Evolutionary conservation across 2,113 vertebrate genomes (phyloP), one percentile per base, ranked within the genome.

Genomic region (Sphaerodactylus townsendi): DNA sequence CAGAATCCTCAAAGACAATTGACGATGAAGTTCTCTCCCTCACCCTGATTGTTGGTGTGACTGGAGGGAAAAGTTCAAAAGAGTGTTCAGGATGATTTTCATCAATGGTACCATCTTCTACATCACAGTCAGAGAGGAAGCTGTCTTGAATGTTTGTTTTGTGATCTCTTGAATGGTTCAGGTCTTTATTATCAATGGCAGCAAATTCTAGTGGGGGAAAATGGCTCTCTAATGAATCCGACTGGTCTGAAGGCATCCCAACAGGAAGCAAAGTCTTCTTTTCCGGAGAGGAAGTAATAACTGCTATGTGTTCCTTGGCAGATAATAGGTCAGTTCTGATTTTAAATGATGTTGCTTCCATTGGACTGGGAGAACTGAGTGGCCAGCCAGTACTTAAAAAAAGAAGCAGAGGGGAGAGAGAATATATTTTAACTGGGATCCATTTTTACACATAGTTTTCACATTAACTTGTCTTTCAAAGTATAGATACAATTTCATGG

Each of bases 1-100:
- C 98, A 39, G 98, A 99, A 93, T 99, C 99, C 93, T 99, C 98
- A 72, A 99, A 99, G 44, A 99, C 97, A 25, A 99, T 99, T 53
- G 98, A 99, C 28, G 98, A 99, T 21, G 98, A 98, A 10, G 98
- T 99, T 89, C 98, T 96, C 92, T 99, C 98, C 82, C 93, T 93
- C 23, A 94, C 87, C 19, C 90, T 89, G 1, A 91, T 50, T 28
- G 92, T 87, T 64, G 96, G 95, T 82, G 91, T 89, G 1, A 96
- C 90, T 1, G 95, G 88, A n/a, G 96, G 94, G 90, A 95, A 96
- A 0, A 97, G 91, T 93, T 98, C 97, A 76, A 97, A 96, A 82
- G 97, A 96, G 87, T 95, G 91, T 0, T 92, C 95, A 14, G 96
- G 93, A 39, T 96, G 94, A 0, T 96, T 95, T 62, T 93, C 95